phyloP scores from a whole-genome alignment of 2,113 vertebrate species.

The Lophotis ruficrista region DNA sequence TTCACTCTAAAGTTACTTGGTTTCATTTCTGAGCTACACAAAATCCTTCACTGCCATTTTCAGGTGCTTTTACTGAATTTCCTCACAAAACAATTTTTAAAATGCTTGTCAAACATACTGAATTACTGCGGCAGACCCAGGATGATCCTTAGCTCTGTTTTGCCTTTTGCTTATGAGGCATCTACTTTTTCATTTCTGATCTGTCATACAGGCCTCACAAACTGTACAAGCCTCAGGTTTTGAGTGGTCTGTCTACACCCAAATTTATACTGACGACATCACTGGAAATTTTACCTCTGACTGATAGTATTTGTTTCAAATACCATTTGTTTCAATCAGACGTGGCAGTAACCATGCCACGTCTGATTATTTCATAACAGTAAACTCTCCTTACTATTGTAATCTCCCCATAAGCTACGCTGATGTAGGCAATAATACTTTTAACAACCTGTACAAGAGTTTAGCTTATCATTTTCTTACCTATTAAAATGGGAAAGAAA shows the following conservation, averaged over 20 bases:
- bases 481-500: neutral
- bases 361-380: neutral
- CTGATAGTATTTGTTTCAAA: neutral
- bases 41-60: neutral
- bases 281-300: neutral
- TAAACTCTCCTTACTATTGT: neutral
- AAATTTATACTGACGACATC: neutral
- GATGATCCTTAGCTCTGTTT: neutral
- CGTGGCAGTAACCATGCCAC: neutral
- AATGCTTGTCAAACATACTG: neutral
- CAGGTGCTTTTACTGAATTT: neutral
- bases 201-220: neutral
- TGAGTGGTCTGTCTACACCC: neutral
- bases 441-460: neutral
- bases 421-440: neutral
- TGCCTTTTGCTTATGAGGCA: neutral
- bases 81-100: neutral
- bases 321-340: neutral
- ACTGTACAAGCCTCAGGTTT: neutral
- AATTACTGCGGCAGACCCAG: neutral
- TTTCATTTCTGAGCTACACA: neutral
- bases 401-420: neutral
- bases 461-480: neutral
- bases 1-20: neutral
- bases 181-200: neutral